phyloP scores from a whole-genome alignment of 2,797 vertebrate species.

The Halcyon leucocephala region DNA sequence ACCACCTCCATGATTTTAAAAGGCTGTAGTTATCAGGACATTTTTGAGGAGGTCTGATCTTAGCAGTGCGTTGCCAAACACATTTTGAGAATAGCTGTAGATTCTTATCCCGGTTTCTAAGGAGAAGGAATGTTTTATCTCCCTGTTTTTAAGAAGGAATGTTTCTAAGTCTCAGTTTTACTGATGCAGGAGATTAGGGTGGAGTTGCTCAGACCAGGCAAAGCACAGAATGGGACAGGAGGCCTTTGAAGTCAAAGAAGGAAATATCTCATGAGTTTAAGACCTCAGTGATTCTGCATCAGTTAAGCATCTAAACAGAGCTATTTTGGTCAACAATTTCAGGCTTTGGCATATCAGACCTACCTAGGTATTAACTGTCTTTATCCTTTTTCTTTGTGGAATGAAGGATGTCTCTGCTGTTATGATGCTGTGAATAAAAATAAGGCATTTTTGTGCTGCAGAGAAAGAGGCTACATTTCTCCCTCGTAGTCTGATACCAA shows the following conservation, averaged over 20 bases:
- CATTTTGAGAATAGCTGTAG: not conserved
- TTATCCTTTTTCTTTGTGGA: not conserved
- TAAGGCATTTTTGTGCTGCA: not conserved
- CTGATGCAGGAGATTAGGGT: not conserved
- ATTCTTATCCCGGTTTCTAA: not conserved
- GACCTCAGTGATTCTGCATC: not conserved
- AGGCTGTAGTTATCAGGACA: not conserved
- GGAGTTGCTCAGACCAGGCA: not conserved
- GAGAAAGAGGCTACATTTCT: not conserved
- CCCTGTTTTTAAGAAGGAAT: not conserved
- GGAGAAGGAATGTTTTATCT: not conserved
- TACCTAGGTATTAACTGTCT: not conserved
- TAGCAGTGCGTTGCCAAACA: not conserved
- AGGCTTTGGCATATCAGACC: not conserved
- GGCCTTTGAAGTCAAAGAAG: not conserved
- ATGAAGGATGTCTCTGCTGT: not conserved
- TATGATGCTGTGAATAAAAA: not conserved
- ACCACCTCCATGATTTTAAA: not conserved
- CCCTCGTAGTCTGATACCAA: rapidly evolving
- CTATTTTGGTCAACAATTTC: not conserved
- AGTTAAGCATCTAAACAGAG: not conserved
- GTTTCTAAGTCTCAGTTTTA: not conserved
- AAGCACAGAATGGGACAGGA: not conserved
- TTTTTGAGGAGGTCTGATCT: not conserved
- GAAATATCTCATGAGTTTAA: not conserved